Evolutionary conservation across 2,888 invertebrate species (phyloP), one percentile per base, ranked within the genome.

Genomic region (Tholera decimalis): DNA sequence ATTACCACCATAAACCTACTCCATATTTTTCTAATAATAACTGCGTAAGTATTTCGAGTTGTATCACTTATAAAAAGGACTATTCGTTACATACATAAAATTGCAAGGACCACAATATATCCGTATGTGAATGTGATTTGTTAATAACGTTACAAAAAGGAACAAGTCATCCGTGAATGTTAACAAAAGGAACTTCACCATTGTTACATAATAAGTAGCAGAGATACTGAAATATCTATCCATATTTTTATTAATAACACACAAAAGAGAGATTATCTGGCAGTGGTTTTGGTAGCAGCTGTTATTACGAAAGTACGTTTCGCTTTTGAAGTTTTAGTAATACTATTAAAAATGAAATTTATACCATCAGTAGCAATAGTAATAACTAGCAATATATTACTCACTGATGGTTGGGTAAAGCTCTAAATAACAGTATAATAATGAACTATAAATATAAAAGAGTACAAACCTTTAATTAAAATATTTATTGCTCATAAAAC

Each of bases 191-290:
- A 84, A 71, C 85, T 80, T 79, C 79, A 83, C 90, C 88, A 91
- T 95, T 95, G 95, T 94, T 88, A 87, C 87, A 87, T 87, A 87
- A 83, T 89, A 90, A 90, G 88, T 89, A 91, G 86, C 89, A 88
- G 85, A 93, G 92, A 92, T 92, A 90, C 79, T 76, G 89, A 86
- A 91, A 91, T 92, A 93, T 93, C 86, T 88, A 91, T 83, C 87
- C 92, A 95, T 94, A 95, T 95, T 95, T 94, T 95, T 95, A 95
- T 95, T 95, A 95, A 95, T 95, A 95, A 90, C 87, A 83, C 89
- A 95, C 95, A 95, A 95, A 90, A 85, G 92, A 88, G 88, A 93
- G 95, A 94, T 95, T 95, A 95, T 92, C 93, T 91, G 88, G 87
- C 88, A 83, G 91, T 88, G 90, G 91, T 91, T 91, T 85, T 79